phyloP scores from a whole-genome alignment of 2,888 invertebrate genomes.

The Embidobia sp. region DNA sequence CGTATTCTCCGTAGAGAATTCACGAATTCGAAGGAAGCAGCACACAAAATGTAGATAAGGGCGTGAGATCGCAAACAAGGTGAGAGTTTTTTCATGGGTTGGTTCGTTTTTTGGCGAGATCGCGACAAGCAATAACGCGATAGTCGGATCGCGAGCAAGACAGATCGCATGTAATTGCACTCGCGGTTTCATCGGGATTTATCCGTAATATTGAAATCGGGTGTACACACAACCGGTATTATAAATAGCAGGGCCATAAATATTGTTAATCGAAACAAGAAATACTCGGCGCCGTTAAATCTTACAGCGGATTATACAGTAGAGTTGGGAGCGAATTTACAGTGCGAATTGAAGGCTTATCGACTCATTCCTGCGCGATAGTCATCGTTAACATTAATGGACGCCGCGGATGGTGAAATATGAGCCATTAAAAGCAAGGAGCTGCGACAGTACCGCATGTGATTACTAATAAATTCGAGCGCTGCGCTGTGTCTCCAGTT shows the following conservation, averaged over 20 bases:
- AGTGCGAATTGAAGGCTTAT: slow-evolving; percentile 64
- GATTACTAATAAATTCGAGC: slow-evolving; percentile 69
- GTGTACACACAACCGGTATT: slow-evolving; percentile 34
- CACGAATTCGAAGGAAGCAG: neutral
- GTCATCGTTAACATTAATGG: slow-evolving; percentile 63
- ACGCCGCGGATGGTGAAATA: slow-evolving; percentile 65
- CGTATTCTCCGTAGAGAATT: too few relatives aligned
- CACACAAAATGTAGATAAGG: slow-evolving; percentile 28
- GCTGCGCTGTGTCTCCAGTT: slow-evolving; percentile 48
- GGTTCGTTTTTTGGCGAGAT: slow-evolving; percentile 1
- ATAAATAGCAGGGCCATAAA: slow-evolving; percentile 39
- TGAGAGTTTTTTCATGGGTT: neutral
- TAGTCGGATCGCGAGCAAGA: slow-evolving; percentile 21
- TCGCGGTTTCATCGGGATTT: slow-evolving; percentile 30
- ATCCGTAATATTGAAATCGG: slow-evolving; percentile 52
- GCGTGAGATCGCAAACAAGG: slow-evolving; percentile 11
- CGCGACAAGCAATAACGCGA: slow-evolving; percentile 33
- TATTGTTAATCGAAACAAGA: slow-evolving; percentile 61
- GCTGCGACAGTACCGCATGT: slow-evolving; percentile 63
- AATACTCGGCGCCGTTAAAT: slow-evolving; percentile 49
- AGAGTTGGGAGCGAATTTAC: slow-evolving; percentile 48
- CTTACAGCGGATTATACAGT: slow-evolving; percentile 39
- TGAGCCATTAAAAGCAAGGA: slow-evolving; percentile 67
- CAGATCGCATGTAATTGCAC: slow-evolving; percentile 29
- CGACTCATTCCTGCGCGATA: slow-evolving; percentile 58